These are phyloP conservation scores for Drosophila trapezifrons DNA, from an alignment of 1,140 invertebrate genomes.

Conservation along the genomic window DNA sequence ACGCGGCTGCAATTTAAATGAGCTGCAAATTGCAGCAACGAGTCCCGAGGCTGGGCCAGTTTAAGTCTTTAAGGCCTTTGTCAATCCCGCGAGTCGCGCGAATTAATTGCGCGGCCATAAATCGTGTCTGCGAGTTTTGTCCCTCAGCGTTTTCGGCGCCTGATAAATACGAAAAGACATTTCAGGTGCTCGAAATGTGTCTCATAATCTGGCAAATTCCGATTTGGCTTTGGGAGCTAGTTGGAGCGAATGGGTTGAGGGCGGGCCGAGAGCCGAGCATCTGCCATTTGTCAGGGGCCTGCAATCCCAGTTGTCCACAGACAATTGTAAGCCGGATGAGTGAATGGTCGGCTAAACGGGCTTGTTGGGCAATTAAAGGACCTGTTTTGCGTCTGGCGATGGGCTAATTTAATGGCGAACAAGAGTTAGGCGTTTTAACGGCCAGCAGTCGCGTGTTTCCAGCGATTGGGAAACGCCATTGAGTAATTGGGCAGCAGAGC, in stretches of 20 bases:
- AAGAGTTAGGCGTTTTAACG: conserved; percentile 76
- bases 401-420: conserved; percentile 55
- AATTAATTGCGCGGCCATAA: conserved; percentile 68
- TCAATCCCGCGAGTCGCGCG: conserved; percentile 20
- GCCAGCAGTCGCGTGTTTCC: conserved; percentile 48
- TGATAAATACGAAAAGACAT: conserved; percentile 70
- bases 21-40: conserved; percentile 67
- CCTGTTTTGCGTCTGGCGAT: conserved; percentile 50
- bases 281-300: conserved; percentile 38
- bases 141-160: conserved; percentile 22
- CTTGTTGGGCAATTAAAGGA: conserved; percentile 55
- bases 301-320: conserved; percentile 20
- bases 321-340: conserved; percentile 36
- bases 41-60: neutral
- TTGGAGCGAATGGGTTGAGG: conserved; percentile 57
- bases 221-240: conserved; percentile 37
- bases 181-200: conserved; percentile 43
- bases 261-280: neutral
- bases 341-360: conserved; percentile 34
- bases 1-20: conserved; percentile 73
- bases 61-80: conserved; percentile 54
- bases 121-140: conserved; percentile 40
- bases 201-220: conserved; percentile 39
- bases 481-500: conserved; percentile 47
- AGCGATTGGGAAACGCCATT: conserved; percentile 54